These are phyloP conservation scores for Lichenostomus cassidix DNA, from an alignment of 2,113 vertebrate species.

Conservation along the genomic window DNA sequence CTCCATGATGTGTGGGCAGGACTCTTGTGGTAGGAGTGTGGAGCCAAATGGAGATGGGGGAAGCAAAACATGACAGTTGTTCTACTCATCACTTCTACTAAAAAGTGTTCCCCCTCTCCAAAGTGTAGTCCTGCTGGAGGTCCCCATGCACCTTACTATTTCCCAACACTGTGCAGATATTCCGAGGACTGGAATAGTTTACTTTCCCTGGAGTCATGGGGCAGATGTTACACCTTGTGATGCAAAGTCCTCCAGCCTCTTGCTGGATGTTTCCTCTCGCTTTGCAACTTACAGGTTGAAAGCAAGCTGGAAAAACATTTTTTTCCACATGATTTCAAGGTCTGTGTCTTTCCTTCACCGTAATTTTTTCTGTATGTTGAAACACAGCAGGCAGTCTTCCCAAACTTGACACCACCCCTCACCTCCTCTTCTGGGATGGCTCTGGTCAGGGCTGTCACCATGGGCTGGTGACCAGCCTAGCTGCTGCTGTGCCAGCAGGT, in stretches of 20 bases:
- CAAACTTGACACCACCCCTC: background rate
- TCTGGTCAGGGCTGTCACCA: background rate
- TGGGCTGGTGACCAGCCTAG: background rate
- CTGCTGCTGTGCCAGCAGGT: background rate
- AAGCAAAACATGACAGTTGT: background rate
- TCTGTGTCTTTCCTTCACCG: background rate
- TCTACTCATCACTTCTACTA: background rate
- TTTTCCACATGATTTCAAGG: background rate
- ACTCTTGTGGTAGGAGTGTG: rapidly evolving
- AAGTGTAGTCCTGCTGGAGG: background rate
- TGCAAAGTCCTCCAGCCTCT: background rate
- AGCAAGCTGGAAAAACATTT: background rate
- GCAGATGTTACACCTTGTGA: background rate
- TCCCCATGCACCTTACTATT: background rate
- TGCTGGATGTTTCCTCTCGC: background rate
- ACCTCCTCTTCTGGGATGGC: background rate
- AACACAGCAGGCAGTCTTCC: background rate
- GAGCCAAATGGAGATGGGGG: background rate
- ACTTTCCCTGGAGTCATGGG: background rate
- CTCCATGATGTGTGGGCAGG: too few relatives aligned
- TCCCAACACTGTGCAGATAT: background rate
- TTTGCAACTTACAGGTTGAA: background rate
- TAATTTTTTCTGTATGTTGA: background rate
- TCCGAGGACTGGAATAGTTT: background rate
- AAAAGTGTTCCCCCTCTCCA: background rate